Evolutionary conservation across 2,113 vertebrate genomes (phyloP).

Genomic region (Coptodon bakossiorum): DNA sequence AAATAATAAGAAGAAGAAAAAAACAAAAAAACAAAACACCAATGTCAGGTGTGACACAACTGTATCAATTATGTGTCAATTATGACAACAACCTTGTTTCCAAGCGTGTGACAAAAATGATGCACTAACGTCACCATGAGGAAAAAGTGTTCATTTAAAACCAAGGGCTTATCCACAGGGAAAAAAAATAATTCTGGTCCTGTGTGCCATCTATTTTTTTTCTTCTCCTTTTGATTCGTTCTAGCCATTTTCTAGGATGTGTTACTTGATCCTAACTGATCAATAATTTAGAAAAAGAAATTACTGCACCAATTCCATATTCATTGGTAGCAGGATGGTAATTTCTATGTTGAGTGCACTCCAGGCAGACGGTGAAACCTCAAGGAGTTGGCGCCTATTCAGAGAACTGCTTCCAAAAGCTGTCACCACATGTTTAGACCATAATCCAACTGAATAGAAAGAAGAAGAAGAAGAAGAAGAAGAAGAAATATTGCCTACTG

Average conservation of each 20-base stretch:
- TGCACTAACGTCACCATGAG: not conserved
- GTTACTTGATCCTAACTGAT: slow-evolving; percentile 16
- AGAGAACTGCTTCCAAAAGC: slow-evolving; percentile 26
- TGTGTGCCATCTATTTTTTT: not conserved
- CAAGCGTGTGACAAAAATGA: not conserved
- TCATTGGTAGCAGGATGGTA: slow-evolving; percentile 6
- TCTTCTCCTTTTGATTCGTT: not conserved
- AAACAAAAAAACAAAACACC: accelerated
- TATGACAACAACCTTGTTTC: not conserved
- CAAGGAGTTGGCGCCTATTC: slow-evolving; percentile 32
- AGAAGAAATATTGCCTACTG: not conserved
- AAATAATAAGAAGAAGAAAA: not conserved
- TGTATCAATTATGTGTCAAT: not conserved
- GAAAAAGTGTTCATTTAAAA: not conserved
- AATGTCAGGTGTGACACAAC: not conserved
- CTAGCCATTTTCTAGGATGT: not conserved
- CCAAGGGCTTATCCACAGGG: not conserved
- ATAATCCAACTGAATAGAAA: not conserved
- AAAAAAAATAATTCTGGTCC: not conserved
- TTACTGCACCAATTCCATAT: slow-evolving; percentile 10
- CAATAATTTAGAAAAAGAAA: slow-evolving; percentile 31
- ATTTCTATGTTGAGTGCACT: slow-evolving; percentile 22
- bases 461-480: not conserved
- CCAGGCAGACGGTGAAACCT: slow-evolving; percentile 30
- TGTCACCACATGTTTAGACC: slow-evolving; percentile 37